Evolutionary conservation across 2,113 vertebrate species (phyloP).

Genomic region (Sus scrofa): DNA sequence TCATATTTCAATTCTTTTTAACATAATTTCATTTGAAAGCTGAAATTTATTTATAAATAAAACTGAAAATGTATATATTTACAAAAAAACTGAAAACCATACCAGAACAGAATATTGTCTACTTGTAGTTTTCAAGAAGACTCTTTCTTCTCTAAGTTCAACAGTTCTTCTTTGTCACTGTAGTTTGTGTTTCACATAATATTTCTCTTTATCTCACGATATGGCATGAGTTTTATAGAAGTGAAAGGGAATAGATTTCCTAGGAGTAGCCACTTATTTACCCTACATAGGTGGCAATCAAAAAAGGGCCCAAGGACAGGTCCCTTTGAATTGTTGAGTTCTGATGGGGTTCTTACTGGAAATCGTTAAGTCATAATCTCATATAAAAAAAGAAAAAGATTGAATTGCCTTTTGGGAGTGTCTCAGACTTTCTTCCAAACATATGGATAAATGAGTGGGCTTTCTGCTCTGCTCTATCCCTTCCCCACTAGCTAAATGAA

Average conservation of each 20-base stretch:
- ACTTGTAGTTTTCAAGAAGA: background rate
- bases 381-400: conserved; percentile 16
- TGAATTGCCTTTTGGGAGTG: conserved; percentile 57
- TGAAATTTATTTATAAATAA: background rate
- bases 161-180: background rate
- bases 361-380: conserved; percentile 73
- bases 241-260: conserved; percentile 61
- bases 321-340: conserved; percentile 62
- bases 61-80: background rate
- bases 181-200: conserved; percentile 24
- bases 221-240: conserved; percentile 24
- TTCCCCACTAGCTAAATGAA: background rate
- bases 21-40: background rate
- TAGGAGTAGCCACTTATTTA: conserved; percentile 36
- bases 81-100: conserved; percentile 8
- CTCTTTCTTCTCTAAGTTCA: conserved; percentile 24
- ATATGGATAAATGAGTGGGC: conserved; percentile 46
- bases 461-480: background rate
- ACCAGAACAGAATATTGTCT: background rate
- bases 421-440: conserved; percentile 53
- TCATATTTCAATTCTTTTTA: conserved; percentile 9
- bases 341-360: conserved; percentile 64
- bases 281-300: conserved; percentile 62
- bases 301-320: conserved; percentile 56
- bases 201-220: conserved; percentile 57